These are phyloP conservation scores for Acholoe squamosa DNA, from an alignment of 2,888 invertebrate genomes.

Conservation along the genomic window DNA sequence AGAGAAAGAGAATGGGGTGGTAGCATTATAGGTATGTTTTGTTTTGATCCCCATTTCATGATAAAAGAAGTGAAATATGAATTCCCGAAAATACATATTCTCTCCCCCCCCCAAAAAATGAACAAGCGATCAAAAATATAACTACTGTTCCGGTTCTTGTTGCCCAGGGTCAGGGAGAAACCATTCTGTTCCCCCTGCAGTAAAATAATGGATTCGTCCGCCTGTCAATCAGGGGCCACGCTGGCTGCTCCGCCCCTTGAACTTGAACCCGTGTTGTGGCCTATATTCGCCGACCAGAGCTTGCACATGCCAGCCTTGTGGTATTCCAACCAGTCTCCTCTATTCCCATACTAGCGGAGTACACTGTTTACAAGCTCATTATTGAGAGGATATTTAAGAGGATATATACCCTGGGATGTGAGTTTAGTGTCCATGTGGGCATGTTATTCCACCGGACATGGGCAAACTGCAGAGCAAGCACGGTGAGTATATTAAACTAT, in stretches of 20 bases:
- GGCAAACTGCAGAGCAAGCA: conserved; percentile 62
- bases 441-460: conserved; percentile 35
- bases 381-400: not conserved
- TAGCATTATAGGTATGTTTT: no score
- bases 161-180: no score
- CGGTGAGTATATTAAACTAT: conserved; percentile 19
- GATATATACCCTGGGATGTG: not conserved
- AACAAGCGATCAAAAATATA: no score
- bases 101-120: no score
- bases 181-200: not conserved
- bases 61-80: no score
- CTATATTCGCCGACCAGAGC: conserved; percentile 10
- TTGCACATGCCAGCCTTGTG: conserved; percentile 1
- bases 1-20: no score
- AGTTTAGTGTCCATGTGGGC: not conserved
- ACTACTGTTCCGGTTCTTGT: no score
- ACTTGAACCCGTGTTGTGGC: conserved; percentile 60
- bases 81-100: not conserved
- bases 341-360: not conserved
- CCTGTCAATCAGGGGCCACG: conserved; percentile 32
- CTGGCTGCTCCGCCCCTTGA: conserved; percentile 47
- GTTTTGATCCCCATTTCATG: no score
- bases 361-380: not conserved
- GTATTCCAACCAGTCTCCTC: not conserved
- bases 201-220: not conserved